Evolutionary conservation across 2,797 vertebrate species (phyloP).

Genomic region (Adrianichthys oophorus): DNA sequence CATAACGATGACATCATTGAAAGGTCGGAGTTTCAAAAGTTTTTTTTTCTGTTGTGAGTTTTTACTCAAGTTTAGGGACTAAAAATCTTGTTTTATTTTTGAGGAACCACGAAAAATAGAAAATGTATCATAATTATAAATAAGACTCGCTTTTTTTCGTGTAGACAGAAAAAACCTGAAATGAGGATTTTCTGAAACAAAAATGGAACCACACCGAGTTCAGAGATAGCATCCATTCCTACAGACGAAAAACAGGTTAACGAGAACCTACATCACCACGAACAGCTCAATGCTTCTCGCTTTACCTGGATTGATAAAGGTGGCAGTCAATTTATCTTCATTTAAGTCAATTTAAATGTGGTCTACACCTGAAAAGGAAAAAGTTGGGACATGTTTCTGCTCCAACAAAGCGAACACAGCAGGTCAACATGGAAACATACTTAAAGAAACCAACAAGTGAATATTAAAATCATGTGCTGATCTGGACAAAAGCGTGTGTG

Average conservation of each 20-base stretch:
- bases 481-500: slow-evolving; percentile 20
- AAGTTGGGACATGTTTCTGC: slow-evolving; percentile 59
- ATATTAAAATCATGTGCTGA: background rate
- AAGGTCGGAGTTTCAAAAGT: no score
- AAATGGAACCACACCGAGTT: slow-evolving; percentile 15
- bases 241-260: background rate
- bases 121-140: no score
- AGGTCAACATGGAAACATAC: slow-evolving; percentile 2
- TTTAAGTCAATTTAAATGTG: slow-evolving; percentile 53
- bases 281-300: slow-evolving; percentile 4
- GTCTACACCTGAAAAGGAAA: slow-evolving; percentile 70
- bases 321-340: slow-evolving; percentile 38
- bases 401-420: slow-evolving; percentile 15
- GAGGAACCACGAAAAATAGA: no score
- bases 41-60: no score
- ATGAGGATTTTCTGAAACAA: slow-evolving; percentile 12
- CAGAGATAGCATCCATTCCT: slow-evolving; percentile 2
- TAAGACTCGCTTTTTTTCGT: no score
- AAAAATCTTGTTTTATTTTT: no score
- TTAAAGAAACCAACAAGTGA: background rate
- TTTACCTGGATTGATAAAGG: slow-evolving; percentile 60
- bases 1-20: no score
- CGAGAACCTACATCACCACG: slow-evolving; percentile 34
- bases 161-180: background rate
- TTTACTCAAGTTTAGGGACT: no score